phyloP scores from a whole-genome alignment of 2,888 invertebrate species.

The Chamaedrilus cognettii region DNA sequence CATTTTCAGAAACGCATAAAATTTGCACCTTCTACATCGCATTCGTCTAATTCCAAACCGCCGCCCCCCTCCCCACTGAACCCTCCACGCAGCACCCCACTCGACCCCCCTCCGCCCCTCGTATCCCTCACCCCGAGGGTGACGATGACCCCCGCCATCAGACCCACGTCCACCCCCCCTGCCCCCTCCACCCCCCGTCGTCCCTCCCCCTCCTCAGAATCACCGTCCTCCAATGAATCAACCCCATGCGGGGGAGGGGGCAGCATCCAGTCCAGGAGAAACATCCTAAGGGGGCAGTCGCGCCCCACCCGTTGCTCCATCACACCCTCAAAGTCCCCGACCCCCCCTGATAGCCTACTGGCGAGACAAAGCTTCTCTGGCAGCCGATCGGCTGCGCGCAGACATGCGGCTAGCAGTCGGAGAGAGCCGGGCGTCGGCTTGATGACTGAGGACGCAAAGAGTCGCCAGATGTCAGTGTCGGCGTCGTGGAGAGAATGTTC shows the following conservation, averaged over 20 bases:
- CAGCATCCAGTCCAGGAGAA: not conserved
- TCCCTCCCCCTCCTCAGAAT: not conserved
- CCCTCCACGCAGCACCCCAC: too few relatives aligned
- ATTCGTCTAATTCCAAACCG: too few relatives aligned
- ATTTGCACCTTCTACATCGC: too few relatives aligned
- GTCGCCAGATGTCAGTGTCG: slow-evolving; percentile 9
- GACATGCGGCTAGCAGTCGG: slow-evolving; percentile 4
- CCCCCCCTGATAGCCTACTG: too few relatives aligned
- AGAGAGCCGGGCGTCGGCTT: slow-evolving; percentile 3
- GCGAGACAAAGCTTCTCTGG: not conserved
- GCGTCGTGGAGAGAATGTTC: slow-evolving; percentile 4
- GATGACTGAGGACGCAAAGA: slow-evolving; percentile 9
- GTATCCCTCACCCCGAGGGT: not conserved
- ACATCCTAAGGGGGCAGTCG: not conserved
- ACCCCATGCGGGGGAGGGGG: too few relatives aligned
- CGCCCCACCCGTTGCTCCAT: too few relatives aligned
- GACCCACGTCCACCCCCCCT: not conserved
- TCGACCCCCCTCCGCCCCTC: too few relatives aligned
- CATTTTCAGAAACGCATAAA: too few relatives aligned
- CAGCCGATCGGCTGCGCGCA: not conserved
- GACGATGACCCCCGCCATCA: not conserved
- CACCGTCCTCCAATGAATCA: not conserved
- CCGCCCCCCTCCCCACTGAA: too few relatives aligned
- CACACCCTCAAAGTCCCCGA: too few relatives aligned
- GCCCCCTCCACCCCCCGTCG: not conserved